A percentile compares a stretch with the other conserved stretches of the same genome.
These are phyloP conservation scores for Cyphomyrus plagiostoma DNA, from an alignment of 2,113 vertebrate species.

Conservation along the genomic window DNA sequence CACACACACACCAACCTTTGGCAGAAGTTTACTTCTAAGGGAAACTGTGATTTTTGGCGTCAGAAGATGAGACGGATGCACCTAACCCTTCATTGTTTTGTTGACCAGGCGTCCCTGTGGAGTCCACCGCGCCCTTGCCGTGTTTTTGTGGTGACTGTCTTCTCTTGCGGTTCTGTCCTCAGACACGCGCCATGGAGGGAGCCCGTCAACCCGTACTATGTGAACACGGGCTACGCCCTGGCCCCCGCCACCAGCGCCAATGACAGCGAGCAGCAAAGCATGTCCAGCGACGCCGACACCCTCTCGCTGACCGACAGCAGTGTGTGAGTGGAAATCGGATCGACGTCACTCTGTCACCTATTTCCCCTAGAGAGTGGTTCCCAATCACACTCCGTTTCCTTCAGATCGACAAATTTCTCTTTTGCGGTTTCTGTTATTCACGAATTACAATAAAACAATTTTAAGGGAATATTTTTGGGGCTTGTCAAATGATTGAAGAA, in stretches of 20 bases:
- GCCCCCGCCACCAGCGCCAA: constrained; percentile 94
- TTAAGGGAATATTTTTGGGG: background rate
- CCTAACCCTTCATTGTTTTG: background rate
- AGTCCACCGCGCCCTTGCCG: background rate
- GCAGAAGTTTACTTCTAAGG: background rate
- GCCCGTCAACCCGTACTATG: constrained; percentile 87
- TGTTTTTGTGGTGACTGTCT: background rate
- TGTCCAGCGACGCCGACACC: constrained; percentile 96
- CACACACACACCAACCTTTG: background rate
- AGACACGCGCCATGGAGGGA: constrained; percentile 80
- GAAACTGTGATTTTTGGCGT: background rate
- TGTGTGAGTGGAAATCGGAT: constrained; percentile 56
- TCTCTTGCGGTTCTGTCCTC: constrained; percentile 11
- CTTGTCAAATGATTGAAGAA: background rate
- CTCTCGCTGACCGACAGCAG: constrained; percentile 95
- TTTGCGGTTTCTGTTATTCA: background rate
- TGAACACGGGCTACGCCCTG: constrained; percentile 85
- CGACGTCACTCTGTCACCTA: background rate
- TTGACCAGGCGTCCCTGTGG: background rate
- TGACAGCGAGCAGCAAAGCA: constrained; percentile 98
- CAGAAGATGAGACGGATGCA: background rate
- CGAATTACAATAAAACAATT: background rate
- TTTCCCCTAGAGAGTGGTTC: too few relatives aligned
- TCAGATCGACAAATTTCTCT: background rate
- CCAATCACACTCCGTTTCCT: background rate